These are phyloP conservation scores for Typhlichthys eigenmanni DNA, from an alignment of 2,797 vertebrate genomes.

Conservation along the genomic window DNA sequence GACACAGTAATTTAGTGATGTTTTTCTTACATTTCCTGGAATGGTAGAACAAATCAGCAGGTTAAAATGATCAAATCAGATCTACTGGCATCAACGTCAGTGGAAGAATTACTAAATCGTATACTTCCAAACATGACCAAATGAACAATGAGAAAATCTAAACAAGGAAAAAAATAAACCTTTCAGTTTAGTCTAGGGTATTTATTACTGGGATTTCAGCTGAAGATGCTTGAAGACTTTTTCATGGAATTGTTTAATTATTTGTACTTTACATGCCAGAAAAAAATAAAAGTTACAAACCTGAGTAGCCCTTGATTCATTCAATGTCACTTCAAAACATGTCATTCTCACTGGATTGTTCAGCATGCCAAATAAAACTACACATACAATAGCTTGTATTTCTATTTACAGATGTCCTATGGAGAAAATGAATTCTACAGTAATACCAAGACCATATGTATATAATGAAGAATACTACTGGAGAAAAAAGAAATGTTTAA, in stretches of 20 bases:
- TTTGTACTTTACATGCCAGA: constrained; percentile 99
- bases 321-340: constrained; percentile 11
- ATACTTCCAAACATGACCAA: constrained; percentile 85
- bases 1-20: constrained; percentile 84
- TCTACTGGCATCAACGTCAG: constrained; percentile 66
- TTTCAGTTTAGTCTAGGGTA: constrained; percentile 93
- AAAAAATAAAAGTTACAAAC: constrained; percentile 93
- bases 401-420: neutral
- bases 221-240: constrained; percentile 95
- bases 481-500: constrained; percentile 24
- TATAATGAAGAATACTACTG: too few relatives aligned
- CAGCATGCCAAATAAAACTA: neutral
- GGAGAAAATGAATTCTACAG: too few relatives aligned
- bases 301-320: constrained; percentile 60
- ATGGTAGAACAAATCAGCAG: constrained; percentile 81
- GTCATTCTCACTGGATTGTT: neutral
- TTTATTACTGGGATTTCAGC: constrained; percentile 95
- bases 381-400: neutral
- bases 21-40: constrained; percentile 86
- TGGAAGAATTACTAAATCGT: constrained; percentile 73
- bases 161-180: constrained; percentile 81
- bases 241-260: constrained; percentile 99
- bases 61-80: constrained; percentile 79
- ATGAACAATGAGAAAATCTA: constrained; percentile 81
- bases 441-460: neutral